Conservation (phyloP, 2,888 invertebrate species). For the Melieria picta region DNA sequence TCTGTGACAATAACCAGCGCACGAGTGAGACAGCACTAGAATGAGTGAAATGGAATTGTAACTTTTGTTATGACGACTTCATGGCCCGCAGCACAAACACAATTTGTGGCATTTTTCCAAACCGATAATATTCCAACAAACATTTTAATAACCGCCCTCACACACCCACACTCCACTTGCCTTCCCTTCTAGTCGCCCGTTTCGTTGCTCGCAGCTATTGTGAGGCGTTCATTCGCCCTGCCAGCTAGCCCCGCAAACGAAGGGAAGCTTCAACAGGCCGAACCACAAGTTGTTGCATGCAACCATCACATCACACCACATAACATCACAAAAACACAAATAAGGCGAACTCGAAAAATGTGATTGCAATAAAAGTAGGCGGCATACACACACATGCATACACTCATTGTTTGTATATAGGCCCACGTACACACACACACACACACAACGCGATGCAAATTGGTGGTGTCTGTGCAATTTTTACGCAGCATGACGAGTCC, state of each 20-base stretch:
- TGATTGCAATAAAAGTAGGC: background rate
- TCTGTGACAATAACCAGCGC: no score
- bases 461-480: constrained; percentile 44
- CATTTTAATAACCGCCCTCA: constrained; percentile 54
- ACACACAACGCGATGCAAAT: constrained; percentile 23
- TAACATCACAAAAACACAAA: background rate
- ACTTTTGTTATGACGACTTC: constrained; percentile 46
- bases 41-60: background rate
- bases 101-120: constrained; percentile 63
- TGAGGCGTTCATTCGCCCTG: background rate
- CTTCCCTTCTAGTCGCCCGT: background rate
- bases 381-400: constrained; percentile 25
- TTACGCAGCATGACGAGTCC: constrained; percentile 47
- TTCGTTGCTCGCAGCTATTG: background rate
- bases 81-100: constrained; percentile 61
- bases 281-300: constrained; percentile 14
- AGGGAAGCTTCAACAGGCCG: background rate
- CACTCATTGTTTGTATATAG: background rate
- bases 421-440: background rate
- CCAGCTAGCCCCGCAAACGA: background rate
- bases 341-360: background rate
- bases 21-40: background rate
- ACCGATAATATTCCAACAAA: constrained; percentile 56
- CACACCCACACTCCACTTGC: constrained; percentile 30
- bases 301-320: no score